Evolutionary conservation across 2,888 invertebrate species (phyloP).

Genomic region (Macroteleia sp.): DNA sequence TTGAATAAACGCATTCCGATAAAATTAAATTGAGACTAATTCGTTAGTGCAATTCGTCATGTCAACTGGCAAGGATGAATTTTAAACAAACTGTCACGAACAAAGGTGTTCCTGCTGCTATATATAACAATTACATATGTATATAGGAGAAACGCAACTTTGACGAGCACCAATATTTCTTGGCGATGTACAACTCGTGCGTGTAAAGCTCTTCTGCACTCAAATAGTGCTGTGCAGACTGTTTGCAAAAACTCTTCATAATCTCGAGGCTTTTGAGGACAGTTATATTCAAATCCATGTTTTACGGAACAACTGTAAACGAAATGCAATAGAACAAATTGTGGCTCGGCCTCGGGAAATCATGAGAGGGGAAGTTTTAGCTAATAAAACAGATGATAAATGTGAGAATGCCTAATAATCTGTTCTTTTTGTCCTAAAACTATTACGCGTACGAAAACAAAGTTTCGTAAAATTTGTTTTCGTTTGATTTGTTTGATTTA

Average conservation of each 20-base stretch:
- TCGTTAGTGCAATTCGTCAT: too few species aligned
- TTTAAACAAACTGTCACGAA: too few species aligned
- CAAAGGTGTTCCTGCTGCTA: not conserved
- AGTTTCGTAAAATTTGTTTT: not conserved
- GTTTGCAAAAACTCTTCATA: not conserved
- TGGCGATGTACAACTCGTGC: not conserved
- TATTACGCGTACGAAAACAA: not conserved
- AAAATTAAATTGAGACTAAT: not conserved
- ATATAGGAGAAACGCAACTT: slow-evolving; percentile 1
- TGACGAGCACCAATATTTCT: slow-evolving; percentile 1
- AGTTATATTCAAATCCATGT: too few species aligned
- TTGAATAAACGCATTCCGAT: slow-evolving; percentile 1
- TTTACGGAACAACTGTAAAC: too few species aligned
- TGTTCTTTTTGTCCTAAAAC: not conserved
- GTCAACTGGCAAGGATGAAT: too few species aligned
- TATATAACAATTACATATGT: not conserved
- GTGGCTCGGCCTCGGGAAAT: not conserved
- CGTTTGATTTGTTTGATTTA: not conserved
- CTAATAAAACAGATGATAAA: not conserved
- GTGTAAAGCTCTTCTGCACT: not conserved
- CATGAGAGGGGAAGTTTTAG: not conserved
- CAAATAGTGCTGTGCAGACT: not conserved
- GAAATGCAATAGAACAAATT: too few species aligned
- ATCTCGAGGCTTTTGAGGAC: too few species aligned
- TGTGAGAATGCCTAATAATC: not conserved